phyloP scores from a whole-genome alignment of 2,113 vertebrate species.

The Tragulus kanchil region DNA sequence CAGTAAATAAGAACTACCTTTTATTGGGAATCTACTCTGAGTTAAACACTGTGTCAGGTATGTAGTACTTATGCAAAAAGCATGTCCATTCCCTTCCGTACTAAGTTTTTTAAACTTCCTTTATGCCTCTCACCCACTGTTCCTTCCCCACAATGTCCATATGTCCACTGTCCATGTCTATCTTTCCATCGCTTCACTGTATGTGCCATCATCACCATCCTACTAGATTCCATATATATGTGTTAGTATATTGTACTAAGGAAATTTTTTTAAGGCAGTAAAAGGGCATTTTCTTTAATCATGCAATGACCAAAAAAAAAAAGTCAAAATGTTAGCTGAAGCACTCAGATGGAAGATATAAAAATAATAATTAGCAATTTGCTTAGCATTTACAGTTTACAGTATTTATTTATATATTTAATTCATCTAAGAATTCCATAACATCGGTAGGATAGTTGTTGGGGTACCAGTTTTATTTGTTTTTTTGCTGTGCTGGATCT shows the following conservation, averaged over 20 bases:
- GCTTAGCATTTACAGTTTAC: conserved; percentile 4
- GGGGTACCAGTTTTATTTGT: not conserved
- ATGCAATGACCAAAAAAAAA: not conserved
- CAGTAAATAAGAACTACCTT: not conserved
- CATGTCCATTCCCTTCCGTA: no score
- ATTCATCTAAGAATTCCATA: conserved; percentile 2
- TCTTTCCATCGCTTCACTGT: no score
- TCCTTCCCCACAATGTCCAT: no score
- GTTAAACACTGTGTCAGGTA: not conserved
- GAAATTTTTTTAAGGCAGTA: not conserved
- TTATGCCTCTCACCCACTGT: no score
- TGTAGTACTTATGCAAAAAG: no score
- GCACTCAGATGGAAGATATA: not conserved
- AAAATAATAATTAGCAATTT: conserved; percentile 42
- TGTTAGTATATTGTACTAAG: no score
- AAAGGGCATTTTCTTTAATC: not conserved
- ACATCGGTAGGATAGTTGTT: not conserved
- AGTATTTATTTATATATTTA: not conserved
- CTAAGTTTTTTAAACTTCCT: no score
- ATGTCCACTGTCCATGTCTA: no score
- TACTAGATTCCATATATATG: no score
- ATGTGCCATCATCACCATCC: no score
- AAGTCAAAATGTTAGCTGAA: not conserved
- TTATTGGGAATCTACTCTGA: not conserved
- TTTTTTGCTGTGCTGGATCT: not conserved